Base-by-base conservation (phyloP, 2,113 vertebrate species). In the Leuciscus idus region DNA sequence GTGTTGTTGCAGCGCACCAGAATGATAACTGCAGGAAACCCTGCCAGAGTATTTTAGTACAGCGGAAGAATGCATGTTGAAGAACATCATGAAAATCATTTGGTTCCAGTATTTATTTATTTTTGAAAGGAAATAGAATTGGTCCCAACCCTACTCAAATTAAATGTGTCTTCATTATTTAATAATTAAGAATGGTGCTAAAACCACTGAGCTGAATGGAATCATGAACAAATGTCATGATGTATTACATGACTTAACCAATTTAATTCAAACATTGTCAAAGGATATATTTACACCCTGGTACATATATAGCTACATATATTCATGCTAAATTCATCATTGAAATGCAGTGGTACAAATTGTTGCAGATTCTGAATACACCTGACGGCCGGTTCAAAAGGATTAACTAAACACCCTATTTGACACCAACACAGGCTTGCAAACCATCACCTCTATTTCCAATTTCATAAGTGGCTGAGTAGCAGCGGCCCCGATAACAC, bases 281-380 rank as follows among this genome's bases (percentile, higher is more conserved):
- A 30, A 39, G 1, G 33, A 59, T 62, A 21, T 11, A 11, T 81
- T 46, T 81, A 64, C 78, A 64, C 55, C 21, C 10, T 8, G 36
- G 17, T 66, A 64, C 36, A 61, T 48, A 28, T 66, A 52, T 3
- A 33, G 80, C 75, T 30, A 21, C 55, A 77, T 33, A 28, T 68
- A 68, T 82, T 30, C 0, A 43, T 68, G 28, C 62, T 33, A 82
- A 68, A 82, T 50, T 82, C 62, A 23, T 23, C 3, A 70, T 70
- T 52, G 46, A 70, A 82, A 82, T 82, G 46, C 33, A 70, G 46
- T 52, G 46, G 62, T 82, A 52, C 81, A 82, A 70, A 33, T 55
- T 82, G 81, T 82, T 82, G 81, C 81, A 70, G 62, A 70, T 52
- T 66, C 81, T 82, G 81, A 82, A 82, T 82, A 68, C 62, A 82